A percentile compares a stretch with the other conserved stretches of the same genome.
phyloP scores from a whole-genome alignment of 2,888 invertebrate species.

The Drosophila emarginata region DNA sequence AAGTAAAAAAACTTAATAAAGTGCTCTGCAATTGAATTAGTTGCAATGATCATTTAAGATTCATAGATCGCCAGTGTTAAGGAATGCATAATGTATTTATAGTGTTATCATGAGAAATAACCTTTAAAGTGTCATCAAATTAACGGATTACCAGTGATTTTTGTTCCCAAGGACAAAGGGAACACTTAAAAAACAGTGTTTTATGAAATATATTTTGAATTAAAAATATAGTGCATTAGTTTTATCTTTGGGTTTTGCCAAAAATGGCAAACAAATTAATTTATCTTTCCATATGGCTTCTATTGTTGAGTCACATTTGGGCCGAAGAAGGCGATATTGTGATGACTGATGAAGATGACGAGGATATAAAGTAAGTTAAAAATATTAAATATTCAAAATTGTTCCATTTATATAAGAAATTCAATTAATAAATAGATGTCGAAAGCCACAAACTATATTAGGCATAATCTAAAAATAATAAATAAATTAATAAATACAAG shows the following conservation, averaged over 20 bases:
- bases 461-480: not conserved
- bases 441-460: no score
- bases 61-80: not conserved
- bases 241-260: not conserved
- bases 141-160: slow-evolving; percentile 47
- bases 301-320: slow-evolving; percentile 31
- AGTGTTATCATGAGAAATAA: slow-evolving; percentile 19
- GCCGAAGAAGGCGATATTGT: slow-evolving; percentile 63
- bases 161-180: slow-evolving; percentile 5
- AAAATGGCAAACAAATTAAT: slow-evolving; percentile 49
- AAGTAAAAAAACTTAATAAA: slow-evolving; percentile 24
- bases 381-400: no score
- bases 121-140: not conserved
- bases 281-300: slow-evolving; percentile 39
- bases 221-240: not conserved
- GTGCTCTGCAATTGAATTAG: slow-evolving; percentile 14
- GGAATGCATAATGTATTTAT: slow-evolving; percentile 34
- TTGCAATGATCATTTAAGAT: slow-evolving; percentile 6
- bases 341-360: slow-evolving; percentile 60
- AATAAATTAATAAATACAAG: no score
- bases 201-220: not conserved
- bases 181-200: not conserved
- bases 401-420: no score
- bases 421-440: no score
- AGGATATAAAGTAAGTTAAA: slow-evolving; percentile 59